phyloP scores from a whole-genome alignment of 2,888 invertebrate genomes.

The Melanophora roralis region DNA sequence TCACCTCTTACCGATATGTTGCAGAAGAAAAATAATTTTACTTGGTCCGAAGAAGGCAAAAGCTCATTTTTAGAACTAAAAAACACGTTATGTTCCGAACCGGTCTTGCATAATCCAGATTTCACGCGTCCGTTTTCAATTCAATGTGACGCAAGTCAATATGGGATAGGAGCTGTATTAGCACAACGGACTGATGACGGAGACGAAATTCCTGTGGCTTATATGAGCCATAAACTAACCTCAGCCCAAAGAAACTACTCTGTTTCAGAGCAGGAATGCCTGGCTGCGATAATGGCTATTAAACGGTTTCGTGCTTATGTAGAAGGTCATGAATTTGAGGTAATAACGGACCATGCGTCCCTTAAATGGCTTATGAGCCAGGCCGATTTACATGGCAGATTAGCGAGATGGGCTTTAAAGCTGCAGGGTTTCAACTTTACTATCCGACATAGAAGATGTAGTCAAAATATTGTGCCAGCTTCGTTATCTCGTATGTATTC shows the following conservation, averaged over 20 bases:
- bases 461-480: constrained; percentile 5
- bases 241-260: neutral
- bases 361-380: constrained; percentile 27
- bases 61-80: neutral
- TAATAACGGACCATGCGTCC: neutral
- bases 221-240: neutral
- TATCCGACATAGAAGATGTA: neutral
- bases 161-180: constrained; percentile 4
- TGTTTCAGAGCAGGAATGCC: constrained; percentile 1
- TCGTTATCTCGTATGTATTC: neutral
- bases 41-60: neutral
- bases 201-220: neutral
- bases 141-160: constrained; percentile 19
- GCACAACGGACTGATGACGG: neutral
- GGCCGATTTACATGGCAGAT: neutral
- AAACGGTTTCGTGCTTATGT: constrained; percentile 8
- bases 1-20: neutral
- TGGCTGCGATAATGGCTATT: neutral
- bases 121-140: neutral
- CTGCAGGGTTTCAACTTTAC: neutral
- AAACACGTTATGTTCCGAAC: neutral
- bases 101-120: constrained; percentile 1
- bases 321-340: constrained; percentile 10
- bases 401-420: neutral
- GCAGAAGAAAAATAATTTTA: neutral